Evolutionary conservation across 2,888 invertebrate species (phyloP).

Genomic region (Drosophila tripunctata): DNA sequence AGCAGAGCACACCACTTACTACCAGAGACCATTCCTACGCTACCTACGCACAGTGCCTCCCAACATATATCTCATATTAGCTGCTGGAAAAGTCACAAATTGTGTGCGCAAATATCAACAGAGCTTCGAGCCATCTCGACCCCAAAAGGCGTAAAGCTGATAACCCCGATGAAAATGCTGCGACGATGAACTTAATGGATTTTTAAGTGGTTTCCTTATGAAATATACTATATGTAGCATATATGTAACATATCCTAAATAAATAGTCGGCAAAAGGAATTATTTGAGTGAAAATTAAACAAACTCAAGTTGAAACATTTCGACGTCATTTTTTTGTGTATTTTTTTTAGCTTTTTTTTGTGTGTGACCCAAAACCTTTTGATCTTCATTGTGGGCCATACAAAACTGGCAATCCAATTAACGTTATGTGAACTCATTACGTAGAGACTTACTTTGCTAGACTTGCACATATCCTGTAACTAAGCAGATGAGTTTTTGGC

Average conservation of each 20-base stretch:
- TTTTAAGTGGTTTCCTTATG: slow-evolving; percentile 25
- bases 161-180: background rate
- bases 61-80: slow-evolving; percentile 4
- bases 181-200: slow-evolving; percentile 29
- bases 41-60: too few relatives aligned
- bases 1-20: background rate
- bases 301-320: background rate
- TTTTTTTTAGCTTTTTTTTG: background rate
- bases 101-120: slow-evolving; percentile 31
- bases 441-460: background rate
- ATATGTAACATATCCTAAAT: background rate
- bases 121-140: slow-evolving; percentile 3
- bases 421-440: background rate
- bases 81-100: slow-evolving; percentile 30
- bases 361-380: background rate
- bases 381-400: background rate
- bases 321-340: background rate
- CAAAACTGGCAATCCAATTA: slow-evolving; percentile 26
- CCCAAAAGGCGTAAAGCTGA: slow-evolving; percentile 2
- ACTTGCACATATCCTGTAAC: background rate
- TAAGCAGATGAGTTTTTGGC: background rate
- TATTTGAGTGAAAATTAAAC: slow-evolving; percentile 2
- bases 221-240: too few relatives aligned
- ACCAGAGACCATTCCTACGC: too few relatives aligned
- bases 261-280: slow-evolving; percentile 1